Base-by-base conservation (phyloP, 1,140 invertebrate genomes). In the Pogonomyrmex barbatus region DNA sequence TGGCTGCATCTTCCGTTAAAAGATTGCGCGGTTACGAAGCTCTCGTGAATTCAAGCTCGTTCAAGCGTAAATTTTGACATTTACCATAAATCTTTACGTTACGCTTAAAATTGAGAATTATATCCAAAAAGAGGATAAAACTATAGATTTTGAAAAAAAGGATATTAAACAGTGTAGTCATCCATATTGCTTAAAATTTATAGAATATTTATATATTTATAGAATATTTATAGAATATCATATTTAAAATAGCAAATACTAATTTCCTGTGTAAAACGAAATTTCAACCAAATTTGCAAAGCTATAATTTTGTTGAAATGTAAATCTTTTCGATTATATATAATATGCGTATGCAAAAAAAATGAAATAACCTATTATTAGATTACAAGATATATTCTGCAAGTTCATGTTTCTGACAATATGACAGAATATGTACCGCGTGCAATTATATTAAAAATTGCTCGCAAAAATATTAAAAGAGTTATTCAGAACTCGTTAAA, bases 1-100 rank as follows among this genome's bases (percentile, higher is more conserved):
- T 1, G 63, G 65, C 65, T 77, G 73, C 33, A 39, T 76, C 50
- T 36, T 24, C 47, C n/a, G 62, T n/a, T 79, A 54, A 79, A 33
- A 67, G 77, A 79, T 45, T 52, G 62, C 33, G 47, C 50, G 52
- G 33, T 50, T 71, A 50, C 8, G 14, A 39, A 52, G 6, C 10
- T 45, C 60, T 42, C 24, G 50, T 39, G 33, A 67, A 79, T 54
- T 67, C 63, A 12, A 47, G 62, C 77, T 24, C 24, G 24, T 24
- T 24, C 24, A 39, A 42, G 12, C 47, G 12, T 67, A 39, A 65
- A 79, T 54, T 54, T 54, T 30, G 24, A 68, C n/a, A 12, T 67
- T 67, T 54, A 54, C 30, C 33, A 52, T 67, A 54, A 79, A 54
- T 24, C 36, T 79, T 65, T 42, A 24, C 47, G 36, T 67, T 79